phyloP scores from a whole-genome alignment of 2,888 invertebrate genomes.

The Halictus ligatus region DNA sequence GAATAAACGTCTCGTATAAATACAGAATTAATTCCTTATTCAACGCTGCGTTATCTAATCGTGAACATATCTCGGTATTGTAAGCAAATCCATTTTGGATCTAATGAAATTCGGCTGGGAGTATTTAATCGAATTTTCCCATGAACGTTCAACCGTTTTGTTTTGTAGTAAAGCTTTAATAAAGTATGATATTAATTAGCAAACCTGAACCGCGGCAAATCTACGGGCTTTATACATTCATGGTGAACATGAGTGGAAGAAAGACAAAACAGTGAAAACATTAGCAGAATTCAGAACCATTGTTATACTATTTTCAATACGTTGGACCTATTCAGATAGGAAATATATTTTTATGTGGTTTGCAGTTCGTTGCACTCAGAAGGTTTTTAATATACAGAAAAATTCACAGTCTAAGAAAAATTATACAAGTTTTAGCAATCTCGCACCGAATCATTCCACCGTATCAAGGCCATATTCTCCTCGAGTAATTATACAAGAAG shows the following conservation, averaged over 20 bases:
- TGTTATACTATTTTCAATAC: too few species aligned
- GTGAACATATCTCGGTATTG: neutral
- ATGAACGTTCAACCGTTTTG: neutral
- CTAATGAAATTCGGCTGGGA: neutral
- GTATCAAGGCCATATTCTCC: too few species aligned
- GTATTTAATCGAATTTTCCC: neutral
- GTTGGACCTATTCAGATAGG: too few species aligned
- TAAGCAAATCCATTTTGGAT: slow-evolving; percentile 28
- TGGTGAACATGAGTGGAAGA: neutral
- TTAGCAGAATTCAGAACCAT: too few species aligned
- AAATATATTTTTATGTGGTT: too few species aligned
- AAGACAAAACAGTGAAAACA: too few species aligned
- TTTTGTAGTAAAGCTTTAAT: neutral
- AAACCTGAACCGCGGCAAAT: neutral
- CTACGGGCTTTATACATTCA: neutral
- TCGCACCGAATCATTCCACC: too few species aligned
- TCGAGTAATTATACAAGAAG: too few species aligned
- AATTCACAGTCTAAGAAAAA: too few species aligned
- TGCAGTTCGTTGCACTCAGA: too few species aligned
- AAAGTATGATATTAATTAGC: neutral
- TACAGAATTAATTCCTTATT: neutral
- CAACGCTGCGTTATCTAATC: neutral
- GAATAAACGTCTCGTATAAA: neutral
- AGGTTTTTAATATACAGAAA: too few species aligned
- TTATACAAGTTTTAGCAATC: too few species aligned